A percentile compares a stretch with the other conserved stretches of the same genome.
Evolutionary conservation across 2,113 vertebrate species (phyloP).

Genomic region (Athene cunicularia): DNA sequence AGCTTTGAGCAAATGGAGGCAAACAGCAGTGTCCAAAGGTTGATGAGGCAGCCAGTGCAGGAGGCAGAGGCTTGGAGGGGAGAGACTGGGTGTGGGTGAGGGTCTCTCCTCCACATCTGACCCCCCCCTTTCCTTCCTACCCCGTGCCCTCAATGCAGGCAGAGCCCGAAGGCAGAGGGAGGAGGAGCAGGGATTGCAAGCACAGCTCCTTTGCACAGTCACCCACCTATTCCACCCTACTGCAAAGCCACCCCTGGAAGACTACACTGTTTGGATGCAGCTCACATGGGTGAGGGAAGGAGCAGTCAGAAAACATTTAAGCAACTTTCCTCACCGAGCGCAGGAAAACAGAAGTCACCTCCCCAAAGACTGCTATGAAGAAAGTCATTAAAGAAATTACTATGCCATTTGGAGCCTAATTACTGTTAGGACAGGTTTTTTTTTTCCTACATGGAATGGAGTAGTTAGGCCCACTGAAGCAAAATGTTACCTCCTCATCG

Average conservation of each 20-base stretch:
- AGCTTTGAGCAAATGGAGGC: neutral
- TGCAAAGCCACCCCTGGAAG: neutral
- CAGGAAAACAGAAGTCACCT: slow-evolving; percentile 29
- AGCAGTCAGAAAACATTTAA: neutral
- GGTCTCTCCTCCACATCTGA: neutral
- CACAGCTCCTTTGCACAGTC: rapidly evolving
- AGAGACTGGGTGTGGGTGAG: neutral
- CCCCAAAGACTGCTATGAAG: neutral
- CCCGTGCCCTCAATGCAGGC: neutral
- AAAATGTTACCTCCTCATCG: neutral
- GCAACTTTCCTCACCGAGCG: neutral
- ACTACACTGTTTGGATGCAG: neutral
- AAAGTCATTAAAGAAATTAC: slow-evolving; percentile 59
- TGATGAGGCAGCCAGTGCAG: neutral
- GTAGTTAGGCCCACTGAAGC: slow-evolving; percentile 18
- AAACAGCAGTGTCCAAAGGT: neutral
- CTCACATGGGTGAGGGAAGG: rapidly evolving
- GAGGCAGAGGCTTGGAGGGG: neutral
- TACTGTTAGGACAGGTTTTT: neutral
- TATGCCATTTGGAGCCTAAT: slow-evolving; percentile 5
- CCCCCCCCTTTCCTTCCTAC: neutral
- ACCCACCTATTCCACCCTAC: neutral
- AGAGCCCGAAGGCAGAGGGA: neutral
- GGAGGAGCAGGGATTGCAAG: neutral
- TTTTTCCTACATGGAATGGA: neutral